Evolutionary conservation across 2,113 vertebrate species (phyloP).

Genomic region (Nesogale talazaci): DNA sequence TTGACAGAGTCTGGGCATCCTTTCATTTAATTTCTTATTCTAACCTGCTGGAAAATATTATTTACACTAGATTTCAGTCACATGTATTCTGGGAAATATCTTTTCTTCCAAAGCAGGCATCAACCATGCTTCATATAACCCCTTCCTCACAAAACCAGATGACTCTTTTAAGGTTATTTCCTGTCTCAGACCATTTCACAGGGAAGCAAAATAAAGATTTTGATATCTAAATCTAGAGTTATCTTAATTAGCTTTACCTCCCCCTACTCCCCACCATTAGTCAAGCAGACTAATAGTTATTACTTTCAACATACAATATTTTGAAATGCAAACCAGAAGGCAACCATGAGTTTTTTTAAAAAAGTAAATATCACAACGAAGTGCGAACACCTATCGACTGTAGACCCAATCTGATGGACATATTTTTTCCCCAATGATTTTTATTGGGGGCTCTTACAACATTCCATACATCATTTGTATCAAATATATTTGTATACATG

Average conservation of each 20-base stretch:
- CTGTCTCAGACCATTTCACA: slow-evolving; percentile 11
- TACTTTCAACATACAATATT: too few species aligned
- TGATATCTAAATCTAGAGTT: slow-evolving; percentile 41
- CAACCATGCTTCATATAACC: slow-evolving; percentile 32
- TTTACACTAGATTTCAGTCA: slow-evolving; percentile 24
- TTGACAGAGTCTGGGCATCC: not conserved
- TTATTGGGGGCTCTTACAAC: too few species aligned
- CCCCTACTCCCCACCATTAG: too few species aligned
- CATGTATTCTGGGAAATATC: not conserved
- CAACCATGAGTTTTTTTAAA: too few species aligned
- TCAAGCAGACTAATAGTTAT: too few species aligned
- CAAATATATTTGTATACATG: too few species aligned
- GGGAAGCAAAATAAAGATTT: slow-evolving; percentile 28
- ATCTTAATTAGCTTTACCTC: not conserved
- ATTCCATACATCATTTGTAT: too few species aligned
- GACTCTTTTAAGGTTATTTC: slow-evolving; percentile 38
- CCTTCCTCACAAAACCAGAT: slow-evolving; percentile 51
- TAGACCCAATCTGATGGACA: too few species aligned
- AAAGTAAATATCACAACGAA: too few species aligned
- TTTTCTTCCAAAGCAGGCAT: slow-evolving; percentile 36
- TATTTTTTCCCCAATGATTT: too few species aligned
- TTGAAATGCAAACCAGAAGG: too few species aligned
- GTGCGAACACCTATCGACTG: too few species aligned
- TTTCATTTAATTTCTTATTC: slow-evolving; percentile 55
- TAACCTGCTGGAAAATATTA: slow-evolving; percentile 50